Base-by-base conservation (phyloP, 1,140 invertebrate genomes). In the Brachionus rotundiformis region DNA sequence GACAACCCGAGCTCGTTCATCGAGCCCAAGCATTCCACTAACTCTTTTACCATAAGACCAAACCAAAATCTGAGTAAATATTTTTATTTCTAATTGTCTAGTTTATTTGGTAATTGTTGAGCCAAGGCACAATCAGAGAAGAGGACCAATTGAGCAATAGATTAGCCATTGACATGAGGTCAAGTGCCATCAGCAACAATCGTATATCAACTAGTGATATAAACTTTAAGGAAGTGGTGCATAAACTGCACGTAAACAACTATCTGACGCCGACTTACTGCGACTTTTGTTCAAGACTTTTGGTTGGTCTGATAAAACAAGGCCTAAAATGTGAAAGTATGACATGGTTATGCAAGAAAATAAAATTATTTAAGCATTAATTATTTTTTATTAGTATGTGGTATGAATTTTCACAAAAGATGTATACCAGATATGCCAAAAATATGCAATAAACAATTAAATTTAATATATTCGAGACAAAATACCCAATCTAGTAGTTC, bases 241-340 rank as follows among this genome's bases (percentile, higher is more conserved):
- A 97, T 89, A 91, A 94, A 75, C 98, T 98, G 88, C 92, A 93
- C 83, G 90, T 93, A 0, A 92, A 96, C 87, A 95, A 94, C 83
- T 98, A 96, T 88, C 95, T 96, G 92, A 95, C 95, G 0, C 95
- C 95, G 0, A 98, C 95, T 16, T 98, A 98, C 89, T 98, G 96
- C 88, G 95, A 98, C 89, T 95, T 98, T 87, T 98, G 96, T 86
- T 95, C 93, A 11, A 93, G 94, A 3, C 90, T 98, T 83, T 90
- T 98, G 36, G 96, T 95, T 85, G 95, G 95, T 8, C 91, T 98
- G 36, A 96, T 96, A 87, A 93, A 93, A 86, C 96, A 98, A 88
- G 96, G 95, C 75, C 90, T 98, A 10, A 96, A 95, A 89, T 99
- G 97, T 89, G 93, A 96, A 91, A 94, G 95, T 97, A 91, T 90